These are phyloP conservation scores for Zoroaster sp. DNA, from an alignment of 53 echinoderm and acorn worm species.

Conservation along the genomic window DNA sequence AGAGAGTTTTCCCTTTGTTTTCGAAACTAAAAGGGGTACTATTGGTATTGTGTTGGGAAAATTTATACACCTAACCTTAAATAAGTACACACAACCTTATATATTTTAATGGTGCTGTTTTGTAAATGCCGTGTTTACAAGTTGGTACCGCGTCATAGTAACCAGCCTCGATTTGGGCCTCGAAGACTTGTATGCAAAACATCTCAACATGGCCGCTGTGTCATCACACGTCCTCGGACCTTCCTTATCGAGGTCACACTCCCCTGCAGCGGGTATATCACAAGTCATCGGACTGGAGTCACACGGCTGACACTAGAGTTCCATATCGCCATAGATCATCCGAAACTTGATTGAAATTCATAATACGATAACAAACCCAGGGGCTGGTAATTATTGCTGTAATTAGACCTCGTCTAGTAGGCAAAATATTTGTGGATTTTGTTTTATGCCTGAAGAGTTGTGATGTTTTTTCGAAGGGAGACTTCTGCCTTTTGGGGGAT, in stretches of 20 bases:
- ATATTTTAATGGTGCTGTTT: too few relatives aligned
- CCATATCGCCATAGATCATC: background rate
- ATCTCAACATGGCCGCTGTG: background rate
- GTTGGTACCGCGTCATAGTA: too few relatives aligned
- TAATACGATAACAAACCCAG: constrained; percentile 41
- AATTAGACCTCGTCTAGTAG: constrained; percentile 26
- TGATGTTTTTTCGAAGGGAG: background rate
- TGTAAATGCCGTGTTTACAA: too few relatives aligned
- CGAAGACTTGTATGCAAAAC: background rate
- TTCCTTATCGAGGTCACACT: background rate
- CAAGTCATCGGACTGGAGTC: background rate
- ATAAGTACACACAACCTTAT: too few relatives aligned
- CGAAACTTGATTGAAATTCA: constrained; percentile 39
- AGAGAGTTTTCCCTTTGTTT: too few relatives aligned
- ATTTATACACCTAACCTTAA: too few relatives aligned
- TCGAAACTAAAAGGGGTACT: too few relatives aligned
- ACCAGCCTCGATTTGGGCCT: background rate
- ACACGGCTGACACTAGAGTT: background rate
- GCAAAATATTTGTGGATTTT: background rate
- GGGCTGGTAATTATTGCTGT: constrained; percentile 42
- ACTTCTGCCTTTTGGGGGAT: too few relatives aligned
- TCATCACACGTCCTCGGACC: too few relatives aligned
- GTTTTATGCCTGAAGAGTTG: background rate
- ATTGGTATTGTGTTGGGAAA: too few relatives aligned
- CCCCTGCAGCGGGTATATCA: background rate